Evolutionary conservation across 2,888 invertebrate genomes (phyloP).

Genomic region (Metellina segmentata): DNA sequence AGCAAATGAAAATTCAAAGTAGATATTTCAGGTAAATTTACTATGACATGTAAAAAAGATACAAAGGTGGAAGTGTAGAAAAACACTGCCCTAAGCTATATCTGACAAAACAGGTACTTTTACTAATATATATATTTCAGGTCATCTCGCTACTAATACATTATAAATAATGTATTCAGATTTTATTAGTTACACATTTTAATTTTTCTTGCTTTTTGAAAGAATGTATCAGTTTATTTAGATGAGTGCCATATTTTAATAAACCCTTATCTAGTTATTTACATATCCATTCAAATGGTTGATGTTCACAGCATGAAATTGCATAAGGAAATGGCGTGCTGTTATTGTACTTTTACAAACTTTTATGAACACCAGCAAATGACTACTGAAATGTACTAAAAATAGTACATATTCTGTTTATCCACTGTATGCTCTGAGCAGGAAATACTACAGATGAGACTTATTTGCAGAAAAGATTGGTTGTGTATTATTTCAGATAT

Average conservation of each 20-base stretch:
- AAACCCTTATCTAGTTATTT: neutral
- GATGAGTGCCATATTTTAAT: neutral
- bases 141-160: neutral
- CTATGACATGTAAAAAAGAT: neutral
- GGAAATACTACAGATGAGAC: neutral
- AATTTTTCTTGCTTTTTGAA: neutral
- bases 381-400: slow-evolving; percentile 4
- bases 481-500: no score
- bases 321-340: slow-evolving; percentile 16
- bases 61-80: neutral
- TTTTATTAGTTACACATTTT: neutral
- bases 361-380: neutral
- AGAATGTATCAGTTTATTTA: neutral
- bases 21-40: slow-evolving; percentile 8
- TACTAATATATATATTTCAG: neutral
- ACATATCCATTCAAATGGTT: neutral
- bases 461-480: neutral
- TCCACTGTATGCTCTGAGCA: neutral
- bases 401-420: neutral
- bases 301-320: neutral
- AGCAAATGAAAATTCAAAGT: slow-evolving; percentile 1
- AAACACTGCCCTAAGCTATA: neutral
- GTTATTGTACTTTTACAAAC: slow-evolving; percentile 29
- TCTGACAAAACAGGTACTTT: neutral
- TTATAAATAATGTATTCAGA: neutral